Base-by-base conservation (phyloP, 2,888 invertebrate genomes). In the Steinernema scapterisci region DNA sequence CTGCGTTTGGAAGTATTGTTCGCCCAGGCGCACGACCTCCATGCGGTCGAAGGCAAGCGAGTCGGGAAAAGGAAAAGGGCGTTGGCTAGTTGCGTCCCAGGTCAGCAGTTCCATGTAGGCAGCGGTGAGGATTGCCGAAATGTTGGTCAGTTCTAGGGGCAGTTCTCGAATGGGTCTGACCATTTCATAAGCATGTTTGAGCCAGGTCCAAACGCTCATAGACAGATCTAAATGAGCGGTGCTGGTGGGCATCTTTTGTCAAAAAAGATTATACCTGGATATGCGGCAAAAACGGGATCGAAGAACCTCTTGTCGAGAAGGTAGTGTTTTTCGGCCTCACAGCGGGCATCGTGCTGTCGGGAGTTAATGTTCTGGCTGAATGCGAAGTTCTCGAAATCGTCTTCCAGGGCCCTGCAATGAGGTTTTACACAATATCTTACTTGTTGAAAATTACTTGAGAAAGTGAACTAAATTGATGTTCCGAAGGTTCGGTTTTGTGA, bases 261-360 rank as follows among this genome's bases (percentile, higher is more conserved):
- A 13, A 13, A n/a, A n/a, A 63, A 27, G 27, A 63, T n/a, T 38
- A 3, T 63, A 5, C 63, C 31, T 63, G 63, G 63, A 63, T 63
- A 63, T 63, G 63, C 31, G 31, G 27, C 63, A n/a, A 63, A 31
- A 63, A 63, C 16, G 16, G 63, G 38, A 31, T 63, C 63, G 16
- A 25, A 63, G 63, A 63, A 63, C 16, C 19, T 21, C 31, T 6
- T 63, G 63, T 63, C 63, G 3, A 31, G 7, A 6, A 63, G 9
- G 16, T 63, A n/a, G 27, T 63, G 63, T 63, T 63, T 31, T 11
- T 63, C 63, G 16, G 13, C 31, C 31, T 2, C 19, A 63, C 63
- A 63, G 31, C 31, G 27, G 1, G 38, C 16, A 63, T 31, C 31
- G 63, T 63, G 63, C 2, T 31, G 16, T 13, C 63, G 27, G 9